Conservation (phyloP, 2,888 invertebrate species). For the Agrochola macilenta region DNA sequence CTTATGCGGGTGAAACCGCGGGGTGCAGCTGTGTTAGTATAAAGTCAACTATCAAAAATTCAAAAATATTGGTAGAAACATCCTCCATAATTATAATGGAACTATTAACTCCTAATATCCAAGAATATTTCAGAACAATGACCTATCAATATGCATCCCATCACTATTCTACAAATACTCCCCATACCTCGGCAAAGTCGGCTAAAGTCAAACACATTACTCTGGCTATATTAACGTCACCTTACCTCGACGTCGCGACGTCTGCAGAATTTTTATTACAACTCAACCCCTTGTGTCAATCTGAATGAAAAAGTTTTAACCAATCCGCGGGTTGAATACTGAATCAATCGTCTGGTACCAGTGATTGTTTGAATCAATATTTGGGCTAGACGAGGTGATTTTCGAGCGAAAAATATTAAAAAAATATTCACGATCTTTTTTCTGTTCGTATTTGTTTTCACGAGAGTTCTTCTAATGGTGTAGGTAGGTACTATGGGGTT, state of each 20-base stretch:
- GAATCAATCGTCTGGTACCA: slow-evolving; percentile 52
- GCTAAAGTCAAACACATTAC: slow-evolving; percentile 48
- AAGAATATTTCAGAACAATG: slow-evolving; percentile 8
- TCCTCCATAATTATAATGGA: neutral
- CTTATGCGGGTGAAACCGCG: no score
- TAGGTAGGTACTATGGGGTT: no score
- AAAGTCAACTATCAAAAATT: neutral
- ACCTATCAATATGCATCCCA: neutral
- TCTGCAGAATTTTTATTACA: slow-evolving; percentile 52
- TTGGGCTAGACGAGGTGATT: slow-evolving; percentile 42
- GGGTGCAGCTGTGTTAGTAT: no score
- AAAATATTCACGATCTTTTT: neutral
- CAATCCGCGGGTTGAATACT: slow-evolving; percentile 52
- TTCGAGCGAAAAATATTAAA: neutral
- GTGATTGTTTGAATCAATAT: slow-evolving; percentile 63
- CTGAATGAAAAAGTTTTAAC: slow-evolving; percentile 58
- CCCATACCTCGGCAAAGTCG: slow-evolving; percentile 7
- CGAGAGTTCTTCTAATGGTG: neutral
- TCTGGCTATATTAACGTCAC: slow-evolving; percentile 26
- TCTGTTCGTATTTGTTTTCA: neutral
- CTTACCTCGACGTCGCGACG: slow-evolving; percentile 11
- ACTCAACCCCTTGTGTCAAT: slow-evolving; percentile 60
- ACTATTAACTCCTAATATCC: neutral
- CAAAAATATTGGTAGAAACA: neutral
- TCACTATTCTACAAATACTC: neutral